Base-by-base conservation (phyloP, 2,888 invertebrate genomes). In the Amblyjoppa fuscipennis region DNA sequence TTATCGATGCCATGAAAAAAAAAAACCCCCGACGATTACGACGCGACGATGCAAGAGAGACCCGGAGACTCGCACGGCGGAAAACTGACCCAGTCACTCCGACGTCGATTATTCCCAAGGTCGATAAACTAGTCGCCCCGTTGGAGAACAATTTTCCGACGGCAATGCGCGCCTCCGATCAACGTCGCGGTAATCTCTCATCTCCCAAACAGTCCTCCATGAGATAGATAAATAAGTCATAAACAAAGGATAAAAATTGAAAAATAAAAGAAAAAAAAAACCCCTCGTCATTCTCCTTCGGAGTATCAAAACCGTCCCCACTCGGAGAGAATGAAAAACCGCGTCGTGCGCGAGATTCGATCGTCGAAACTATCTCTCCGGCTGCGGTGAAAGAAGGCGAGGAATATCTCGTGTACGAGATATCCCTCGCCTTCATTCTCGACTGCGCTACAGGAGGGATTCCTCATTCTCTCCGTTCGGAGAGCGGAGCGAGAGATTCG, bases 401-500 rank as follows among this genome's bases (percentile, higher is more conserved):
- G 70, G 49, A 66, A 20, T 20, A 20, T 20, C 20, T 41, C 45
- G 61, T 49, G 56, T 61, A 20, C 31, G 71, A 73, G 53, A 70
- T 49, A 49, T 69, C 0, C 20, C 20, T 20, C 20, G 20, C 0
- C 20, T 20, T 20, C 20, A 20, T 20, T 64, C 73, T 28, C 41
- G 66, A 25, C 13, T 71, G 20, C 49, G 66, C 75, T 71, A 68
- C 69, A 16, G 71, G 41, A 74, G 74, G 59, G 74, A 80, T 71
- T 59, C 25, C 11, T 25, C 59, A 4, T 13, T 59, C 59, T 11
- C 9, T 11, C 20, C 51, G 45, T 53, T 51, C 41, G 53, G 56
- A 81, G 59, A 59, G 75, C 81, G 74, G 69, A 66, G 61, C 78
- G 56, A 70, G 64, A 68, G 89, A 88, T 87, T 87, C 87, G 86